Evolutionary conservation across 2,888 invertebrate species (phyloP), one percentile per base, ranked within the genome.

Genomic region (Ectemnius continuus): DNA sequence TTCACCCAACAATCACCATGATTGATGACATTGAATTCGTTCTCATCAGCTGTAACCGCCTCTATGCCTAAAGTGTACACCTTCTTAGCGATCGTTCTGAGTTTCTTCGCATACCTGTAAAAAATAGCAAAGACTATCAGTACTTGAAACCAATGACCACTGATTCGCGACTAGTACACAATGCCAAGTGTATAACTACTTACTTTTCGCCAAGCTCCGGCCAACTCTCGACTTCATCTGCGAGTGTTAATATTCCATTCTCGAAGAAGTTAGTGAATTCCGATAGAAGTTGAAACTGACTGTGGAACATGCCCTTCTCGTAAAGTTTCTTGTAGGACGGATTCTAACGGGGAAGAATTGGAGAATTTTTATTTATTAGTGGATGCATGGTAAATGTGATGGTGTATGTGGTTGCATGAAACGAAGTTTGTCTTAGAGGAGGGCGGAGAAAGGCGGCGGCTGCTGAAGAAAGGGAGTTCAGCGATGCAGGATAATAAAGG

Each of bases 1-100:
- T 90, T 90, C 4, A 89, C 86, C 90, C 90, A 90, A 46, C 77
- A 84, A 59, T 90, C 90, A 2, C 90, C 90, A 47, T 90, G 90
- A 78, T 85, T 90, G 45, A 90, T 83, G 0, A 89, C 90, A 52
- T 85, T 86, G 73, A 90, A 89, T 6, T 88, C 86, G 13, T 82
- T 71, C 1, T 85, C 79, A 0, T 59, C 61, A 0, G n/a, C 18
- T 0, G 16, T 36, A 0, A 23, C 0, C 6, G 28, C 59, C 0
- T 80, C 57, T 2, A 61, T 2, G 8, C 80, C 83, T 23, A 69
- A 78, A 0, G 52, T 2, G 45, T 77, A 86, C 0, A 80, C 2
- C 0, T 26, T 13, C 0, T 83, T 75, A 0, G 78, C 18, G 0
- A 89, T 2, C 6, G 73, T 77, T 0, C 2, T 3, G 0, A 89